These are phyloP conservation scores for Gephyroberyx darwinii DNA, from an alignment of 2,797 vertebrate genomes.

Conservation along the genomic window DNA sequence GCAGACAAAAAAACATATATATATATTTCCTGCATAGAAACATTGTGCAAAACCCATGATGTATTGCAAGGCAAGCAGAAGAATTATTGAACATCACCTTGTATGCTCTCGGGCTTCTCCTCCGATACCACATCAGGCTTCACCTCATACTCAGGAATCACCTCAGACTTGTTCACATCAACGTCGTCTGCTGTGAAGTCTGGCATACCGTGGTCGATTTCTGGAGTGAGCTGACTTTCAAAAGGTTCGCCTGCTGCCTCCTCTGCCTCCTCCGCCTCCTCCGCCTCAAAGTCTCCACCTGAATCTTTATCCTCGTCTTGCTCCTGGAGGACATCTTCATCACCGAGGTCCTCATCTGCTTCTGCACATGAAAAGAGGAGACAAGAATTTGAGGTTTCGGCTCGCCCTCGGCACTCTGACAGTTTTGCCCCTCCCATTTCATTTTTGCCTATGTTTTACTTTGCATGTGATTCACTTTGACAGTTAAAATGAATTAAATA, in stretches of 20 bases:
- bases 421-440: too few relatives aligned
- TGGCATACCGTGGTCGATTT: slow-evolving; percentile 45
- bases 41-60: neutral
- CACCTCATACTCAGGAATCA: slow-evolving; percentile 35
- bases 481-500: too few relatives aligned
- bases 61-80: neutral
- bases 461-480: too few relatives aligned
- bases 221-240: slow-evolving; percentile 56
- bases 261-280: slow-evolving; percentile 76
- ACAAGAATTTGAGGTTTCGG: too few relatives aligned
- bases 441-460: too few relatives aligned
- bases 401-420: too few relatives aligned
- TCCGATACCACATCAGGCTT: slow-evolving; percentile 40
- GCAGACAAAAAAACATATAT: neutral
- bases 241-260: slow-evolving; percentile 62
- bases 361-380: slow-evolving; percentile 20
- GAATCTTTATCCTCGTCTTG: slow-evolving; percentile 74
- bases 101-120: slow-evolving; percentile 10
- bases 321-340: slow-evolving; percentile 49
- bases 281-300: slow-evolving; percentile 72
- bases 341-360: slow-evolving; percentile 52
- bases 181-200: slow-evolving; percentile 72
- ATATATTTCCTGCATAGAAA: neutral
- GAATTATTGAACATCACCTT: slow-evolving; percentile 43
- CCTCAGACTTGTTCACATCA: slow-evolving; percentile 35